phyloP scores from a whole-genome alignment of 1,140 invertebrate genomes.

The Aphelinus atriplicis region DNA sequence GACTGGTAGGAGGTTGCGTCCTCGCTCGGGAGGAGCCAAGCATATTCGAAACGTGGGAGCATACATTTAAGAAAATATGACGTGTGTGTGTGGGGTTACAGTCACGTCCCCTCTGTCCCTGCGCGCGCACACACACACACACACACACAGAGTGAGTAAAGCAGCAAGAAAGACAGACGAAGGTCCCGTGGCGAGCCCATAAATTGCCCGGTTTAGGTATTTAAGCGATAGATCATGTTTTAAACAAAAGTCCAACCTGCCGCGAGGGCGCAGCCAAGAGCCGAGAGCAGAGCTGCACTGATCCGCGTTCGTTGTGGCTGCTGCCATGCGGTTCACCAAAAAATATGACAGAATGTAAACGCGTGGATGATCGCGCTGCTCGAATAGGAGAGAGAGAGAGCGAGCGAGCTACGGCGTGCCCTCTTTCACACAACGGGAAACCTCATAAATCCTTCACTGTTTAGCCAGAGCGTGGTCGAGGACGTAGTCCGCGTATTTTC shows the following conservation, averaged over 20 bases:
- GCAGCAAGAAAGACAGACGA: constrained; percentile 36
- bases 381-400: not conserved
- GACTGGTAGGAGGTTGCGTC: no score
- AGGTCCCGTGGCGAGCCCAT: constrained; percentile 48
- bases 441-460: constrained; percentile 60
- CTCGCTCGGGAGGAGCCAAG: no score
- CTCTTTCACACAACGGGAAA: constrained; percentile 47
- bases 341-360: constrained; percentile 10
- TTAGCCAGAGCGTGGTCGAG: constrained; percentile 41
- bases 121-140: no score
- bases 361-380: not conserved
- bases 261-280: not conserved
- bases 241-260: constrained; percentile 58
- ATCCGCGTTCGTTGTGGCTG: constrained; percentile 50
- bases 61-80: constrained; percentile 8
- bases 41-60: constrained; percentile 45
- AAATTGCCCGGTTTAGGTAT: constrained; percentile 60
- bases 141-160: not conserved
- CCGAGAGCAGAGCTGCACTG: constrained; percentile 35
- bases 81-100: not conserved
- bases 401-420: constrained; percentile 40
- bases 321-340: constrained; percentile 7
- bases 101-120: no score
- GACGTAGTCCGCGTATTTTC: constrained; percentile 53
- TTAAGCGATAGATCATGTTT: constrained; percentile 64